Base-by-base conservation (phyloP, 2,113 vertebrate species). In the Vanacampus margaritifer region DNA sequence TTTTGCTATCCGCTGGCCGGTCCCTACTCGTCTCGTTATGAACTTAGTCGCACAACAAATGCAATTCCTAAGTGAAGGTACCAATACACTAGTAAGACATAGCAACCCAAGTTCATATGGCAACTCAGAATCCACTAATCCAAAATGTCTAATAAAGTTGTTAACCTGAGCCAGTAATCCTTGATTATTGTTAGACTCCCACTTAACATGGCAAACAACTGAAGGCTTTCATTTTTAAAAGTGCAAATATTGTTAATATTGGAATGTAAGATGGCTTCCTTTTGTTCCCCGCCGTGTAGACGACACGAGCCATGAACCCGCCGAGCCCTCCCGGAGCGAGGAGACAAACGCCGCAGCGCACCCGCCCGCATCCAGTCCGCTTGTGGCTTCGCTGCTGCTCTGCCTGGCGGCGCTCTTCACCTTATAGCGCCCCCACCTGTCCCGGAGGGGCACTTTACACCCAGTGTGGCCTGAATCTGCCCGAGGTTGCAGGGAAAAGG, bases 251-350 rank as follows among this genome's bases (percentile, higher is more conserved):
- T 60, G 9, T 37, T 6, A n/a, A 23, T 41, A 14, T 39, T 24
- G 17, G 23, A 8, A 17, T 17, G 24, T 16, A 1, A 53, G 14
- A 21, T 59, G 21, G 3, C 64, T 35, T 72, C 0, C 64, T 46
- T 59, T 46, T 73, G 4, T 68, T 21, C 54, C 26, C 54, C 1
- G 7, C 64, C 51, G 35, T 69, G 88, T 21, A 98, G 96, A 98
- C 88, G 96, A 97, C 84, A 98, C 95, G 43, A 95, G 95, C 86
- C 96, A 96, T 74, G 96, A 98, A 91, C 95, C 95, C 69, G 96
- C 96, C 75, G 96, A 97, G 88, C 95, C 95, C 79, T 97, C 96
- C 88, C 94, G 94, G 80, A 94, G 96, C 6, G 94, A 95, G 78
- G 95, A 94, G 2, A 89, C 89, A 41, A 88, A 86, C 12, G 91